phyloP scores from a whole-genome alignment of 92 coral and sea anemone genomes.

The Zoanthus sansibaricus region DNA sequence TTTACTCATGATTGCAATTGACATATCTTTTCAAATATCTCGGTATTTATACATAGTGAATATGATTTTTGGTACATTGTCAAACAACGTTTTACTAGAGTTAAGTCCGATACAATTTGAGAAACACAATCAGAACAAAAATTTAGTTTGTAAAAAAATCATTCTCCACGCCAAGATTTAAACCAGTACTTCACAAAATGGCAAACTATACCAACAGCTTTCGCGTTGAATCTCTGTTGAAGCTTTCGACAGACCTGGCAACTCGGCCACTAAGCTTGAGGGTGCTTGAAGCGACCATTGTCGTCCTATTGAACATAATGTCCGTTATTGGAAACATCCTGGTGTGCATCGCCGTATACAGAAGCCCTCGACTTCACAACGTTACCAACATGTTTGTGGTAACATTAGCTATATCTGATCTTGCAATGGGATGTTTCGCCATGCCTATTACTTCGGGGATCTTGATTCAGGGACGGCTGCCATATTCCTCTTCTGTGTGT shows the following conservation, averaged over 20 bases:
- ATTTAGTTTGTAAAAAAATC: too few relatives aligned
- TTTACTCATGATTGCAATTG: too few relatives aligned
- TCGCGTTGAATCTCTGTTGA: not conserved
- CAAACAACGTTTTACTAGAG: too few relatives aligned
- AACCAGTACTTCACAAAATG: too few relatives aligned
- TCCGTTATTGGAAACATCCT: slow-evolving; percentile 43
- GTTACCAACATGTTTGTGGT: slow-evolving; percentile 49
- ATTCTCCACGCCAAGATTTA: too few relatives aligned
- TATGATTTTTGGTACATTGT: too few relatives aligned
- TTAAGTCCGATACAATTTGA: too few relatives aligned
- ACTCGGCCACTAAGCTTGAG: not conserved
- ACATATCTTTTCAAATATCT: too few relatives aligned
- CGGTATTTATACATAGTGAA: too few relatives aligned
- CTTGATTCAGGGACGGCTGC: slow-evolving; percentile 21
- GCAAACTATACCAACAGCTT: not conserved
- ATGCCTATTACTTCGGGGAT: slow-evolving; percentile 42
- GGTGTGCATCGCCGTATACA: slow-evolving; percentile 53
- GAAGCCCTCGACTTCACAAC: slow-evolving; percentile 49
- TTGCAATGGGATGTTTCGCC: slow-evolving; percentile 15
- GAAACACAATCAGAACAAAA: too few relatives aligned
- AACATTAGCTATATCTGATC: slow-evolving; percentile 42
- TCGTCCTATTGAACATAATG: slow-evolving; percentile 25
- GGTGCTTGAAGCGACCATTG: slow-evolving; percentile 52
- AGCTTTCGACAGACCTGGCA: not conserved
- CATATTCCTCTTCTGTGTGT: slow-evolving; percentile 1